Conservation (phyloP, 2,113 vertebrate species). For the Cottus gobio region DNA sequence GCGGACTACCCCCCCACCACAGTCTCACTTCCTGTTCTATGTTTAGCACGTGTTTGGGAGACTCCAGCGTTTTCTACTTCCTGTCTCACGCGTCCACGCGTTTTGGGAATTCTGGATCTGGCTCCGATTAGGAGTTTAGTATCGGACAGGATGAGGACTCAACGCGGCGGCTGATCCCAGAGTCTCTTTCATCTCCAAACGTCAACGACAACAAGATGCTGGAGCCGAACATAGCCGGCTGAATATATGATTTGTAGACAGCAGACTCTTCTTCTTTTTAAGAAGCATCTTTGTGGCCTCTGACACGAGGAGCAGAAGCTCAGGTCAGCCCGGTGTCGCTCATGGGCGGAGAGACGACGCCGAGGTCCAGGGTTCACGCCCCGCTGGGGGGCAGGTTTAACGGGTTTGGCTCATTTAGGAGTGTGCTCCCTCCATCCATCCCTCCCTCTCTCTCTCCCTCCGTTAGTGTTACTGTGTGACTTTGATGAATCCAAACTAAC, state of each 20-base stretch:
- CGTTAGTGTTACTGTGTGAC: too few relatives aligned
- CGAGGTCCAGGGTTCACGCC: not conserved
- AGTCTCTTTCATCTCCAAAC: constrained; percentile 51
- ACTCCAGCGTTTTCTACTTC: not conserved
- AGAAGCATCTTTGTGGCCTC: not conserved
- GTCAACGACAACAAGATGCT: not conserved
- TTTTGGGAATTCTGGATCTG: not conserved
- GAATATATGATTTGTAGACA: constrained; percentile 44
- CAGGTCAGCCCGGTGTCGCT: not conserved
- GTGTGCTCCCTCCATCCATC: too few relatives aligned
- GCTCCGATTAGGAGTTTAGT: constrained; percentile 10
- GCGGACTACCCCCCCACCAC: not conserved
- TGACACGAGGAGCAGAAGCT: constrained; percentile 6
- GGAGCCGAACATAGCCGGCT: constrained; percentile 36
- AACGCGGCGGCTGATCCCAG: constrained; percentile 34
- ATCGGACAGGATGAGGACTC: constrained; percentile 27
- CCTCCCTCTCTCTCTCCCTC: too few relatives aligned
- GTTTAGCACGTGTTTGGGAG: constrained; percentile 5
- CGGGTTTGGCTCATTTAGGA: too few relatives aligned
- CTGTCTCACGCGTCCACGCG: not conserved
- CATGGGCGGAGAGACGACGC: not conserved
- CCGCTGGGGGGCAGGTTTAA: too few relatives aligned
- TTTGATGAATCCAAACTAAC: too few relatives aligned
- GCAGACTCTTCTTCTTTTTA: not conserved
- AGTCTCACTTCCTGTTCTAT: constrained; percentile 46